phyloP scores from a whole-genome alignment of 2,888 invertebrate species.

The Melinaea marsaeus region DNA sequence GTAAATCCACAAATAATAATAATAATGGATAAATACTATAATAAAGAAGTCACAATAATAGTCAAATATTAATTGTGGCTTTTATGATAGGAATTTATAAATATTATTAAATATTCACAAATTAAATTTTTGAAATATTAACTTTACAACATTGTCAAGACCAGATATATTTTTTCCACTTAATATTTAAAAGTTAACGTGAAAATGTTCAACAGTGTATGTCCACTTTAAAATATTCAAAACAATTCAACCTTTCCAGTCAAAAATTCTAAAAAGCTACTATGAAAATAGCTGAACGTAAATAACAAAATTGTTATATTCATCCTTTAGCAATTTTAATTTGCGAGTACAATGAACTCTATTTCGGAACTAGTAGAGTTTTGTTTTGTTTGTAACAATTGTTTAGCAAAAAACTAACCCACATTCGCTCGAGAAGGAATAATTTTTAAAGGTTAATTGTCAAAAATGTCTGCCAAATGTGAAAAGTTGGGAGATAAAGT shows the following conservation, averaged over 20 bases:
- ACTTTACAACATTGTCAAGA: too few species aligned
- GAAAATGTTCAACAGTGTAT: not conserved
- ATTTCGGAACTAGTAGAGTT: conserved; percentile 3
- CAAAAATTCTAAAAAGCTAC: conserved; percentile 14
- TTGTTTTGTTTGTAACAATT: conserved; percentile 5
- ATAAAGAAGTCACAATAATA: too few species aligned
- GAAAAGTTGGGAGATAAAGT: conserved; percentile 45
- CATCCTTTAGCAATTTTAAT: conserved; percentile 9
- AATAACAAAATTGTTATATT: conserved; percentile 18
- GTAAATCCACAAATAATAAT: too few species aligned
- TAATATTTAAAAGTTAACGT: not conserved
- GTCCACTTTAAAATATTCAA: conserved; percentile 7
- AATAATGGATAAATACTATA: too few species aligned
- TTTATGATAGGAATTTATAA: too few species aligned
- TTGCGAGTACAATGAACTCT: conserved; percentile 7
- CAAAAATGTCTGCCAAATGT: conserved; percentile 52
- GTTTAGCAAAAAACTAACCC: conserved; percentile 19
- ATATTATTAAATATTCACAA: too few species aligned
- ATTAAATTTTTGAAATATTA: too few species aligned
- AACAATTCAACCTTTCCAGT: conserved; percentile 7
- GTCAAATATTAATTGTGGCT: too few species aligned
- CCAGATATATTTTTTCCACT: not conserved
- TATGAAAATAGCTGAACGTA: conserved; percentile 10
- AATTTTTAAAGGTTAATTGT: conserved; percentile 51
- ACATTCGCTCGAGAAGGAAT: conserved; percentile 33